Percentiles rank a stretch among this genome's conserved stretches.
Conservation (phyloP, 2,113 vertebrate species). For the Pristiophorus japonicus region DNA sequence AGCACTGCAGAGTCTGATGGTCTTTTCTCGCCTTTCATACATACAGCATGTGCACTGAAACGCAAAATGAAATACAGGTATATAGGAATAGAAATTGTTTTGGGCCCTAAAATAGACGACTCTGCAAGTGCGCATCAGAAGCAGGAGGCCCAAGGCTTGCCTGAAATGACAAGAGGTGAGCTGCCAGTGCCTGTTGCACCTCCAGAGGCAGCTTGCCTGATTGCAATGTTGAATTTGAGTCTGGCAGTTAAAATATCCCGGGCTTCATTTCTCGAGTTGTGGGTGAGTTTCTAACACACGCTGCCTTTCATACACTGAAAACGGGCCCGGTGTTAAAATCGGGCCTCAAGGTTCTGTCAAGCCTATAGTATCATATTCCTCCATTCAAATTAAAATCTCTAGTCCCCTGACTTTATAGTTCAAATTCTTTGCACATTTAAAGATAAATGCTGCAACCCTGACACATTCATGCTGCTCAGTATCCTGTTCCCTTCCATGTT, state of each 20-base stretch:
- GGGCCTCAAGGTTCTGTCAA: background rate
- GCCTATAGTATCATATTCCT: background rate
- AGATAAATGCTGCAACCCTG: background rate
- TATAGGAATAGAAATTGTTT: background rate
- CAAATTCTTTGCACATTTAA: background rate
- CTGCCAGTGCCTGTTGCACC: background rate
- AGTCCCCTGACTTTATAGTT: background rate
- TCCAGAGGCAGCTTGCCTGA: background rate
- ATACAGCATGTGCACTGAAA: background rate
- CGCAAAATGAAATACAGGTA: background rate
- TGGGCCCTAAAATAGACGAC: background rate
- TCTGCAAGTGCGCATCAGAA: background rate
- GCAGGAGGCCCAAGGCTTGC: background rate
- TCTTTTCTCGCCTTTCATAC: background rate
- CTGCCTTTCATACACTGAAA: background rate
- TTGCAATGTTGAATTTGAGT: background rate
- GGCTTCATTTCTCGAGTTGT: background rate
- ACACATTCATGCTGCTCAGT: background rate
- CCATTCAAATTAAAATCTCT: background rate
- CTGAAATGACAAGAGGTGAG: background rate
- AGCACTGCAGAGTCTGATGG: background rate
- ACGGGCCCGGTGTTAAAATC: background rate
- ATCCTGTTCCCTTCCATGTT: background rate
- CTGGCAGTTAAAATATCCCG: background rate
- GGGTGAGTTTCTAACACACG: background rate